Evolutionary conservation across 2,888 invertebrate genomes (phyloP).

Genomic region (Ennomos erosarius): DNA sequence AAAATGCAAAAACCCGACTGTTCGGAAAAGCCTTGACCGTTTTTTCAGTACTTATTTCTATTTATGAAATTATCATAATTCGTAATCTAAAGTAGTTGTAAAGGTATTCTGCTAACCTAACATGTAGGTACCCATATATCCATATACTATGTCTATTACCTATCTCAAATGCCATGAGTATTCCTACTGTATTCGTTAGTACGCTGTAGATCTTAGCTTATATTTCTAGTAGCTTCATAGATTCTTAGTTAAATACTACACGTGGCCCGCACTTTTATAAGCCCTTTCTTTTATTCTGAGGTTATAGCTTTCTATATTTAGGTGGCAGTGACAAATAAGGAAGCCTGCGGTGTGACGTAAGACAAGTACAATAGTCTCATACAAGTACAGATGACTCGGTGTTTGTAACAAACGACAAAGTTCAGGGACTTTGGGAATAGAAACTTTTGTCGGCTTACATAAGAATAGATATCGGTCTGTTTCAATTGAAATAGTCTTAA

Average conservation of each 20-base stretch:
- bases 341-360: slow-evolving; percentile 12
- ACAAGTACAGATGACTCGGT: slow-evolving; percentile 19
- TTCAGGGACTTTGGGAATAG: slow-evolving; percentile 3
- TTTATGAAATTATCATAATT: not conserved
- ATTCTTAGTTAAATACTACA: too few relatives aligned
- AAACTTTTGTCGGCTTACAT: slow-evolving; percentile 1
- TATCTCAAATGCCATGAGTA: too few relatives aligned
- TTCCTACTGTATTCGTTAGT: too few relatives aligned
- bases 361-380: slow-evolving; percentile 19
- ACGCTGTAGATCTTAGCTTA: too few relatives aligned
- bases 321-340: slow-evolving; percentile 19
- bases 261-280: too few relatives aligned
- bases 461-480: not conserved
- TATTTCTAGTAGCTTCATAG: too few relatives aligned
- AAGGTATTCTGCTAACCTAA: too few relatives aligned
- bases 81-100: too few relatives aligned
- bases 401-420: slow-evolving; percentile 20
- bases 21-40: slow-evolving; percentile 20
- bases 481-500: slow-evolving; percentile 1
- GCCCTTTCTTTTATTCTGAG: too few relatives aligned
- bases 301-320: slow-evolving; percentile 19
- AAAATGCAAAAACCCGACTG: slow-evolving; percentile 16
- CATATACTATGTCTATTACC: too few relatives aligned
- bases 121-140: too few relatives aligned
- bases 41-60: not conserved